Conservation (phyloP, 2,888 invertebrate genomes). For the Synergus gifuensis region DNA sequence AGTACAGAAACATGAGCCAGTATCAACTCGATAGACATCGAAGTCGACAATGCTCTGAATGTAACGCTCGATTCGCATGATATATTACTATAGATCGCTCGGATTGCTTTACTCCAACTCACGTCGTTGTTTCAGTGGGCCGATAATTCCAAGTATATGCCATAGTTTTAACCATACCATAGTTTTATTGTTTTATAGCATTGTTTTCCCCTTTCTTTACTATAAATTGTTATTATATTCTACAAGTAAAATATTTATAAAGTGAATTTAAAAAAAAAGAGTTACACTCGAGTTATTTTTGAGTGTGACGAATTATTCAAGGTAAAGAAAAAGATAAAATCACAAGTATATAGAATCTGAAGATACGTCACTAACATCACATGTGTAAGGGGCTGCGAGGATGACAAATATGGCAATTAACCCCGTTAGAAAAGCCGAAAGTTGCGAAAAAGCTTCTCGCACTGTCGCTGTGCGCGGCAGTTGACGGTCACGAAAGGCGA, state of each 20-base stretch:
- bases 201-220: too few species aligned
- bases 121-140: conserved; percentile 12
- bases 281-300: too few species aligned
- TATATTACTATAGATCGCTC: conserved; percentile 1
- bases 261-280: too few species aligned
- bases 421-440: conserved; percentile 61
- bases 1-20: conserved; percentile 34
- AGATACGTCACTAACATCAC: not conserved
- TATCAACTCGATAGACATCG: conserved; percentile 31
- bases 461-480: conserved; percentile 27
- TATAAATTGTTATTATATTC: too few species aligned
- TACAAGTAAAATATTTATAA: too few species aligned
- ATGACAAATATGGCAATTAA: conserved; percentile 39
- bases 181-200: too few species aligned
- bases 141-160: not conserved
- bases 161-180: not conserved
- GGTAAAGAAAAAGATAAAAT: not conserved
- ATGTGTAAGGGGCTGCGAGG: not conserved
- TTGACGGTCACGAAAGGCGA: conserved; percentile 65
- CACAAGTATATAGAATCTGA: not conserved
- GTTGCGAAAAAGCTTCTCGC: conserved; percentile 65
- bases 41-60: conserved; percentile 37
- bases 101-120: not conserved
- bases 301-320: not conserved
- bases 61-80: conserved; percentile 34